Evolutionary conservation across 2,113 vertebrate genomes (phyloP).

Genomic region (Labeo rohita): DNA sequence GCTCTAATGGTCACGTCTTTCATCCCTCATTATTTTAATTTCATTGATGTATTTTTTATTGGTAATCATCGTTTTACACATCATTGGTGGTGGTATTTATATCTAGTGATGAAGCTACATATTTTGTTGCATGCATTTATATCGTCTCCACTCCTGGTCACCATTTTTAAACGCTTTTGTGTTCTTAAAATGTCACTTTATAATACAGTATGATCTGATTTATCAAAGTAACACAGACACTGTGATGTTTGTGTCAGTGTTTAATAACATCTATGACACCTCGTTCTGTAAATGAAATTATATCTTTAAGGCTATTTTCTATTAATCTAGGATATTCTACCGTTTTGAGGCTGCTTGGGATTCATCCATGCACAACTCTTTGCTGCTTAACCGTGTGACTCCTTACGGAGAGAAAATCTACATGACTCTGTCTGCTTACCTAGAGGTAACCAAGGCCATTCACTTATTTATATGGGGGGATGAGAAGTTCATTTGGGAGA

Average conservation of each 20-base stretch:
- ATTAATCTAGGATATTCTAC: conserved; percentile 86
- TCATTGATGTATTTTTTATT: conserved; percentile 19
- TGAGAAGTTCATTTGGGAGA: conserved; percentile 4
- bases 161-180: conserved; percentile 1
- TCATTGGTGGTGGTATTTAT: conserved; percentile 20
- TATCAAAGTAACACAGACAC: neutral
- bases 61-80: conserved; percentile 25
- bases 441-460: conserved; percentile 81
- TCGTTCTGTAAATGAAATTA: neutral
- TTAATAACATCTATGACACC: too few relatives aligned
- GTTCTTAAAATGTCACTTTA: neutral
- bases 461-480: neutral
- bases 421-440: conserved; percentile 95
- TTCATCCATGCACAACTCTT: conserved; percentile 98
- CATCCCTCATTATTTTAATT: conserved; percentile 11
- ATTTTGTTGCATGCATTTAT: conserved; percentile 65
- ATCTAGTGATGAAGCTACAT: conserved; percentile 3
- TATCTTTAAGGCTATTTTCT: conserved; percentile 5
- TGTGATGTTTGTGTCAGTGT: neutral
- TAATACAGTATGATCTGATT: neutral
- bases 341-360: conserved; percentile 96
- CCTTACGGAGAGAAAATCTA: conserved; percentile 97
- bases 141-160: neutral
- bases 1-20: conserved; percentile 36
- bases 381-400: conserved; percentile 94